Percentiles rank a stretch among this genome's conserved stretches.
Conservation (phyloP, 2,888 invertebrate species). For the Agrochola lychnidis region DNA sequence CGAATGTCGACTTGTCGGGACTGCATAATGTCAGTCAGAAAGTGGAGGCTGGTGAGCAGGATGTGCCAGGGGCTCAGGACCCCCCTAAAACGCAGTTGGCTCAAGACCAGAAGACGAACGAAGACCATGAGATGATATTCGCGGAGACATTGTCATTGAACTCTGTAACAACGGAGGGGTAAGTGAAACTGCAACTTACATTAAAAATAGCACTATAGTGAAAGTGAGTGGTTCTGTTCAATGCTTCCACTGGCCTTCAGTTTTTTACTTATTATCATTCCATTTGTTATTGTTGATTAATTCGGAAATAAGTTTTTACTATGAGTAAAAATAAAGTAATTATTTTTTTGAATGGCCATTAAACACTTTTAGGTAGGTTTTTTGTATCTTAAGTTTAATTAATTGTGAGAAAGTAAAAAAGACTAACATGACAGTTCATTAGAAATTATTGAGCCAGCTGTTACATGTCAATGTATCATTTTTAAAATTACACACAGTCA, state of each 20-base stretch:
- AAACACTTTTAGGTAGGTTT: not conserved
- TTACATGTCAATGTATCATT: slow-evolving; percentile 5
- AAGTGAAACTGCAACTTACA: slow-evolving; percentile 72
- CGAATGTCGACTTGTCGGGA: slow-evolving; percentile 83
- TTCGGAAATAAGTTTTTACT: slow-evolving; percentile 21
- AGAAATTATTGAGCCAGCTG: not conserved
- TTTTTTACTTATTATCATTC: slow-evolving; percentile 54
- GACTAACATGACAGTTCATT: not conserved
- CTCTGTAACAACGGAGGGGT: slow-evolving; percentile 90
- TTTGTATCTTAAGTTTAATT: not conserved
- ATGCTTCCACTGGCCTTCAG: slow-evolving; percentile 60
- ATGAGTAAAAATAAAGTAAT: not conserved
- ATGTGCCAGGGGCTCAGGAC: slow-evolving; percentile 58
- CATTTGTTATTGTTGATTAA: slow-evolving; percentile 41
- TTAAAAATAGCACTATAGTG: slow-evolving; percentile 47
- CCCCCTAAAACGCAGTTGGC: slow-evolving; percentile 51
- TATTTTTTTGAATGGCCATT: not conserved
- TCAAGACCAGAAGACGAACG: slow-evolving; percentile 58
- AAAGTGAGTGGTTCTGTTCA: slow-evolving; percentile 64
- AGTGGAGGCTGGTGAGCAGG: slow-evolving; percentile 66
- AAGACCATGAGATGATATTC: slow-evolving; percentile 86
- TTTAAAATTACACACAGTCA: not conserved
- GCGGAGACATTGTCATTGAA: slow-evolving; percentile 89
- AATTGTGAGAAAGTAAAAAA: not conserved
- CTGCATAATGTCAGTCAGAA: slow-evolving; percentile 86